Percentiles rank a stretch among this genome's conserved stretches.
Conservation (phyloP, 2,113 vertebrate genomes). For the Phainopepla nitens region DNA sequence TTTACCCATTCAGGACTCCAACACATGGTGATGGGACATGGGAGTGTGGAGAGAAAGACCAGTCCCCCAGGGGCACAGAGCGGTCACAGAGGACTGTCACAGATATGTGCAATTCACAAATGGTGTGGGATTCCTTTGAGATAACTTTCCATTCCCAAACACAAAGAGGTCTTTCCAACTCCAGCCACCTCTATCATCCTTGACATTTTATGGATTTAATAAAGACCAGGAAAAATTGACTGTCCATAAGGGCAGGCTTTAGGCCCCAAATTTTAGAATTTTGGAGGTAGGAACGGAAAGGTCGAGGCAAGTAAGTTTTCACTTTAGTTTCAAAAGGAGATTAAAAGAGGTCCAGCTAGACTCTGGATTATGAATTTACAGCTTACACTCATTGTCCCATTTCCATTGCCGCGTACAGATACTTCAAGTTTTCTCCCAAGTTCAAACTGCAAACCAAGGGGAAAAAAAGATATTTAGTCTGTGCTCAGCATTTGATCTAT, state of each 20-base stretch:
- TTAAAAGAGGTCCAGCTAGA: not conserved
- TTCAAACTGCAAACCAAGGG: constrained; percentile 59
- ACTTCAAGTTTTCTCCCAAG: constrained; percentile 63
- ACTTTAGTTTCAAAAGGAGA: not conserved
- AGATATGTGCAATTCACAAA: not conserved
- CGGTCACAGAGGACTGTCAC: not conserved
- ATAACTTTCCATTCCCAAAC: not conserved
- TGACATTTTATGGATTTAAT: not conserved
- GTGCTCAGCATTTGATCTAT: not conserved
- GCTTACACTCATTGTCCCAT: constrained; percentile 75
- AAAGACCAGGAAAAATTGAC: not conserved
- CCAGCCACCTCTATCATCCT: not conserved
- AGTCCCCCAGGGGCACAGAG: not conserved
- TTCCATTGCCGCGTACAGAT: constrained; percentile 63
- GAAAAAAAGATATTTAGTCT: not conserved
- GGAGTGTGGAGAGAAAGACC: not conserved
- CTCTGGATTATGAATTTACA: not conserved
- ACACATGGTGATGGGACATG: not conserved
- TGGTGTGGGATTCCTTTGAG: not conserved
- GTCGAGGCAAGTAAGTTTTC: not conserved
- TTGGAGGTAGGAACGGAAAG: not conserved
- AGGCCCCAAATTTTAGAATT: not conserved
- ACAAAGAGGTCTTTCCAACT: not conserved
- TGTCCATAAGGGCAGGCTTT: not conserved
- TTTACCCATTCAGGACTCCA: not conserved